Evolutionary conservation across 2,113 vertebrate species (phyloP).

Genomic region (Austrofundulus limnaeus): DNA sequence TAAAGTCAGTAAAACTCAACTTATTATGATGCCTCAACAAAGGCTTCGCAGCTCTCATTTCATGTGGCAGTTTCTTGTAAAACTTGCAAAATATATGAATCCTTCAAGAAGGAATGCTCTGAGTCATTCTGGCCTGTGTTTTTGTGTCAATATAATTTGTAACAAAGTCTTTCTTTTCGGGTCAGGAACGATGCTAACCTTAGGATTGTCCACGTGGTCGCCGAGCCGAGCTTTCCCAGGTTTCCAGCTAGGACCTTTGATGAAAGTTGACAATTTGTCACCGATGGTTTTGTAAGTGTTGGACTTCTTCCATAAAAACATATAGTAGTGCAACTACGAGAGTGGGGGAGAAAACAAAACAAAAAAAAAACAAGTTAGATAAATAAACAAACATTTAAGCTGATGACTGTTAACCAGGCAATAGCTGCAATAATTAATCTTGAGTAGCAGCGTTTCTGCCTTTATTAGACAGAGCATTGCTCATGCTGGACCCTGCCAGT

Average conservation of each 20-base stretch:
- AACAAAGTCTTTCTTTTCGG: constrained; percentile 19
- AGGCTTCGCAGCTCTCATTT: constrained; percentile 68
- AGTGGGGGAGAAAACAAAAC: too few species aligned
- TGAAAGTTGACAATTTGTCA: constrained; percentile 86
- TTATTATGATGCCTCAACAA: constrained; percentile 75
- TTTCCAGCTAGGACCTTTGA: constrained; percentile 91
- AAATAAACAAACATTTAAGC: constrained; percentile 32
- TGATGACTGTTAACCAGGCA: constrained; percentile 25
- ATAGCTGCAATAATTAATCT: constrained; percentile 22
- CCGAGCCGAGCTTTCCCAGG: constrained; percentile 90
- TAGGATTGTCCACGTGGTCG: constrained; percentile 81
- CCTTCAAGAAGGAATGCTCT: constrained; percentile 57
- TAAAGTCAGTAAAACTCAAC: constrained; percentile 73
- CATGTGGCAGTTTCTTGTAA: constrained; percentile 72
- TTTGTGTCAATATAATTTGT: constrained; percentile 35
- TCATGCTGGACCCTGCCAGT: constrained; percentile 25
- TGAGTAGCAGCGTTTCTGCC: constrained; percentile 38
- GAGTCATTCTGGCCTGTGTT: constrained; percentile 45
- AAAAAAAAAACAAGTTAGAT: constrained; percentile 17
- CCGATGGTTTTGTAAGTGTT: constrained; percentile 77
- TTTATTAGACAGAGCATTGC: constrained; percentile 44
- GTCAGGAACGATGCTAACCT: constrained; percentile 68
- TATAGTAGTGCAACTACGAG: constrained; percentile 83
- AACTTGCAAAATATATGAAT: constrained; percentile 64
- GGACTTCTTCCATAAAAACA: constrained; percentile 82